Conservation (phyloP, 2,797 vertebrate genomes). For the Micromesistius poutassou region DNA sequence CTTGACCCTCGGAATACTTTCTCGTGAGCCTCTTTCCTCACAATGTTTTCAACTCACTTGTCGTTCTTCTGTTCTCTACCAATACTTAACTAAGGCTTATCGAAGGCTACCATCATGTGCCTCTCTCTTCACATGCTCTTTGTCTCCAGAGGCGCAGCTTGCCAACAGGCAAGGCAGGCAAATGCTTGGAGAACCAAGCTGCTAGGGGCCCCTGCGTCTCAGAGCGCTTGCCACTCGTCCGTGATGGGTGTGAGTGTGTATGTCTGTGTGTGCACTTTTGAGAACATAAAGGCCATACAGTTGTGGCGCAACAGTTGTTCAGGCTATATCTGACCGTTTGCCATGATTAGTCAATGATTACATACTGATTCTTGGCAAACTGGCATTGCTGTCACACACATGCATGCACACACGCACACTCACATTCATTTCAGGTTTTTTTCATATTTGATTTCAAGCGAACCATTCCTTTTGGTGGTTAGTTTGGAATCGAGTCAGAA, state of each 20-base stretch:
- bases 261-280: not conserved
- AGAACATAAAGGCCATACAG: not conserved
- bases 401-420: no score
- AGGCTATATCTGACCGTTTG: not conserved
- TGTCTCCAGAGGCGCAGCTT: no score
- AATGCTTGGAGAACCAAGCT: no score
- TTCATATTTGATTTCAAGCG: not conserved
- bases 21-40: not conserved
- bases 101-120: not conserved
- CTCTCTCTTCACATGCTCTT: not conserved
- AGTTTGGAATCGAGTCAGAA: not conserved
- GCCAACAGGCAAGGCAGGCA: no score
- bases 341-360: not conserved
- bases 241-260: no score
- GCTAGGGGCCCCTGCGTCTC: no score
- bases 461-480: not conserved
- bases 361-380: not conserved
- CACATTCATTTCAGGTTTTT: not conserved
- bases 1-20: not conserved
- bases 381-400: not conserved
- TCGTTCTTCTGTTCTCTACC: not conserved
- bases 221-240: no score
- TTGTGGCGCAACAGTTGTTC: not conserved
- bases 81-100: not conserved
- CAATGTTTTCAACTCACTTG: not conserved